Percentiles rank a stretch among this genome's conserved stretches.
phyloP scores from a whole-genome alignment of 2,113 vertebrate genomes.

The Melanocharis versteri region DNA sequence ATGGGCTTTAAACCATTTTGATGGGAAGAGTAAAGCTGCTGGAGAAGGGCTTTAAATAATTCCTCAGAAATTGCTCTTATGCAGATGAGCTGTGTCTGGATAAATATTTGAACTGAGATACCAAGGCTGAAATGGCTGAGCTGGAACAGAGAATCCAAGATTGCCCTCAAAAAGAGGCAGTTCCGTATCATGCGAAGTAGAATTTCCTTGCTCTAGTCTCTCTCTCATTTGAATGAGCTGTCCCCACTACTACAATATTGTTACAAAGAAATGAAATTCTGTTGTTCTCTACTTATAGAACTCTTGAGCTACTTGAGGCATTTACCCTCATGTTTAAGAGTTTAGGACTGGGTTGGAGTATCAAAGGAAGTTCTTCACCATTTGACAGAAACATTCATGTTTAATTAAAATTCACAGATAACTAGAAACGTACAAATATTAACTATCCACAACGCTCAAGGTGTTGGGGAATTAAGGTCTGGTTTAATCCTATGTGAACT shows the following conservation, averaged over 20 bases:
- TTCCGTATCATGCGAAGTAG: background rate
- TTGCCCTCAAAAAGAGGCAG: background rate
- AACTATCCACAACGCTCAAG: background rate
- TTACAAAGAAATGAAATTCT: background rate
- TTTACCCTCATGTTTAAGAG: background rate
- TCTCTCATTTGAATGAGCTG: background rate
- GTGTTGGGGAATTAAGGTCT: background rate
- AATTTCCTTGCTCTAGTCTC: background rate
- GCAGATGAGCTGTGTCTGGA: background rate
- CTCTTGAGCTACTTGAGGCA: background rate
- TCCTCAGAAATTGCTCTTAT: background rate
- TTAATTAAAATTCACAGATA: constrained; percentile 7
- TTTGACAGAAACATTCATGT: background rate
- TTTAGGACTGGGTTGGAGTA: background rate
- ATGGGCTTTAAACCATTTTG: background rate
- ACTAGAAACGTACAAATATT: background rate
- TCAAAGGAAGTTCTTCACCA: background rate
- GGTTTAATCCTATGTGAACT: background rate
- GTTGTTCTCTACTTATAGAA: background rate
- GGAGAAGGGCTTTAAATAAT: background rate
- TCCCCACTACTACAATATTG: background rate
- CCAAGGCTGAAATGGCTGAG: background rate
- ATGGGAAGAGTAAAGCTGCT: background rate
- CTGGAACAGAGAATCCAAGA: background rate
- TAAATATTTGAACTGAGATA: background rate